Conservation (phyloP, 2,113 vertebrate genomes). For the Percopsis transmontana region DNA sequence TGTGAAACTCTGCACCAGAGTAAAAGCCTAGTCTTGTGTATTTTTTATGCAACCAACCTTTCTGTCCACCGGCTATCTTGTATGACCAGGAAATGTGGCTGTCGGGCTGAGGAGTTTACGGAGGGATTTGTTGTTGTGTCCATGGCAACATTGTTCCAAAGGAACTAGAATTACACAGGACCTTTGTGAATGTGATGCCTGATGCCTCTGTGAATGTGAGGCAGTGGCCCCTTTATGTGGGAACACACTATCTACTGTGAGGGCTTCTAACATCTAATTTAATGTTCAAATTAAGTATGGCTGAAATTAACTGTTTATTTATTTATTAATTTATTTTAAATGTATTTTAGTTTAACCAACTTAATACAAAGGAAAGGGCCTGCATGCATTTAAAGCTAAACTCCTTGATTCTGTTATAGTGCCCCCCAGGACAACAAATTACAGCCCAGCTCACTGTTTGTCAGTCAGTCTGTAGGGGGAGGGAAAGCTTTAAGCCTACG, state of each 20-base stretch:
- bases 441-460: no score
- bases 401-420: neutral
- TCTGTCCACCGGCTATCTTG: constrained; percentile 20
- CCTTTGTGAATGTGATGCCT: neutral
- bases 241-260: no score
- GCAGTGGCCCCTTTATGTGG: neutral
- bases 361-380: neutral
- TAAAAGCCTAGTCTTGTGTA: neutral
- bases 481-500: no score
- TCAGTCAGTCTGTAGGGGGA: no score
- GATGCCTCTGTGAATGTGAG: constrained; percentile 15
- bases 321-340: no score
- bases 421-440: no score
- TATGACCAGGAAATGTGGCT: constrained; percentile 24
- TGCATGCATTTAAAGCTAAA: neutral
- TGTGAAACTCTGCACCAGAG: neutral
- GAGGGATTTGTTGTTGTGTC: constrained; percentile 76
- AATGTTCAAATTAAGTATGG: no score
- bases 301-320: no score
- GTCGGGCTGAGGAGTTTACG: constrained; percentile 22
- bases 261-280: no score
- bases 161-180: constrained; percentile 31
- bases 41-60: neutral
- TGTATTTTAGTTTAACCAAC: no score
- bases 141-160: constrained; percentile 59